These are phyloP conservation scores for Phyto melanocephala DNA, from an alignment of 2,888 invertebrate species.

Conservation along the genomic window DNA sequence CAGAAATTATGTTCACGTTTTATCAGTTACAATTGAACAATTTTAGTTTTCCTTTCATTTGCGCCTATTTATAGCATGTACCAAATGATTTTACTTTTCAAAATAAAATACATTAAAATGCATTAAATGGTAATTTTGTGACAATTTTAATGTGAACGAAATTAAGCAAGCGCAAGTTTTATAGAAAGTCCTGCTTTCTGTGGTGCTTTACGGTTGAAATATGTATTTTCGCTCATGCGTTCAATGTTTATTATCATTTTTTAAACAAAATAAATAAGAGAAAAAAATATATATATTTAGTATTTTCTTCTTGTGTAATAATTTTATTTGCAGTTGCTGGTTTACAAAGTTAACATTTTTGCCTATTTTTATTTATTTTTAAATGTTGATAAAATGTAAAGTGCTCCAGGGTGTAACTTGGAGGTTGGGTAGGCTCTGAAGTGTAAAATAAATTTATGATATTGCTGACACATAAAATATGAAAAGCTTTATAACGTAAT, in stretches of 20 bases:
- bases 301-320: neutral
- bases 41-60: neutral
- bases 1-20: neutral
- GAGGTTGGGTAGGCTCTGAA: neutral
- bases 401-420: neutral
- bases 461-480: slow-evolving; percentile 50
- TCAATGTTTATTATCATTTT: slow-evolving; percentile 12
- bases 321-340: slow-evolving; percentile 18
- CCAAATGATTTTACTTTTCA: neutral
- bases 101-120: neutral
- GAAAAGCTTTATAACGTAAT: slow-evolving; percentile 27
- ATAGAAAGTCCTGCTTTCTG: neutral
- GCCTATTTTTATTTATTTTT: slow-evolving; percentile 2
- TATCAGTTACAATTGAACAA: slow-evolving; percentile 2
- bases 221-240: slow-evolving; percentile 17
- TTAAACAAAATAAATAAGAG: neutral
- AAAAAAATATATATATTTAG: neutral
- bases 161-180: slow-evolving; percentile 20
- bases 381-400: neutral
- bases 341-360: slow-evolving; percentile 18
- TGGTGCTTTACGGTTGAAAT: neutral
- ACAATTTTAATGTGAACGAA: slow-evolving; percentile 5
- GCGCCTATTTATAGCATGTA: too few relatives aligned
- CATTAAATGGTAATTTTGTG: slow-evolving; percentile 21
- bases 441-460: slow-evolving; percentile 12